Base-by-base conservation (phyloP, 2,888 invertebrate genomes). In the Eilema caniola region DNA sequence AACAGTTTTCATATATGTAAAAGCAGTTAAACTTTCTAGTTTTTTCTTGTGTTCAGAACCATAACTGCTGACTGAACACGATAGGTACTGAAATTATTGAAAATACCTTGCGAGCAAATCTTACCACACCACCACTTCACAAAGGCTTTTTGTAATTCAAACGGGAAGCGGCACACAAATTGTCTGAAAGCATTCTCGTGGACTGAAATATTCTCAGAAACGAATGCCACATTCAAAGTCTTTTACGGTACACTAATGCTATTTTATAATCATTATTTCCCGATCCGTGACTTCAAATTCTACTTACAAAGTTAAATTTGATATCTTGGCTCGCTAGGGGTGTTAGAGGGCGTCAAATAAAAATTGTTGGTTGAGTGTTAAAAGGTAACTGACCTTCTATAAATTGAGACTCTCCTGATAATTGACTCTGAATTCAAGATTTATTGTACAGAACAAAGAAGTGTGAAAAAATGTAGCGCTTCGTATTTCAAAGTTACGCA, bases 171-270 rank as follows among this genome's bases (percentile, higher is more conserved):
- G 53, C n/a, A 53, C 53, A n/a, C n/a, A 53, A 53, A 53, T 53
- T 53, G 53, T 53, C 53, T 53, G 53, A 53, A 53, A 53, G 53
- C 53, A 53, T 53, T 53, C 53, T 53, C n/a, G 53, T 53, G 53
- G 10, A 53, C n/a, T n/a, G n/a, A 53, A 53, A 53, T 53, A 28
- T 61, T 31, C 31, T 11, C n/a, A 61, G n/a, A 62, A 62, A 62
- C 14, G 12, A 23, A 47, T 20, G 53, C 53, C 53, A 53, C 53
- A 53, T 53, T 53, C 53, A 53, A 53, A n/a, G 53, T 53, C 53
- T 53, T 53, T 53, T 20, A 53, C 53, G 41, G 20, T 53, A 64
- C 65, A n/a, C 64, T 53, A 53, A 53, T 53, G 53, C 53, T 47
- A 47, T 47, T 47, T 53, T 53, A 53, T 53, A 53, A 53, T 53